Base-by-base conservation (phyloP, 92 coral and sea anemone species). In the Nematostella vectensis region DNA sequence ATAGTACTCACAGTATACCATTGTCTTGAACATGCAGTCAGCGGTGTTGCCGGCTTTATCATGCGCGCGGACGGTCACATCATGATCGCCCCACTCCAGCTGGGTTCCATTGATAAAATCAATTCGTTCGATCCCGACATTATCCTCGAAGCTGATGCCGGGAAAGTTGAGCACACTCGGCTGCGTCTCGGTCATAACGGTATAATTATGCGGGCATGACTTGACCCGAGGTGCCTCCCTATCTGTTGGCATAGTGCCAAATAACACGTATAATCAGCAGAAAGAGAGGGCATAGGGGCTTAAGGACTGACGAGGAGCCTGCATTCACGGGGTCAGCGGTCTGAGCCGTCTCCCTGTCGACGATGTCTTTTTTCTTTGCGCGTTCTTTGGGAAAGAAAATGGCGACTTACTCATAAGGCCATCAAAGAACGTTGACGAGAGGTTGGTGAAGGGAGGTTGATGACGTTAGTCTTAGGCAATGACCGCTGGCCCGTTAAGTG, bases 1-100 rank as follows among this genome's bases (percentile, higher is more conserved):
- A n/a, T n/a, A 15, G 2, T 65, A 53, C 71, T 65, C 43, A 65
- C 71, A 65, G 43, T 65, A 65, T 10, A 65, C 61, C 21, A 54
- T 31, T 1, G 54, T 62, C 19, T 54, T 15, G 28, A 65, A 36
- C 17, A 8, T n/a, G 31, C 71, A 65, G 11, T 25, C 71, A 12
- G 61, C 71, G 10, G 71, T 65, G 26, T 65, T 65, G 22, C 62
- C 71, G 13, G 71, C 53, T 17, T 2, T 19, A 18, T 65, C 71
- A 65, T 65, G 30, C 9, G 71, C 71, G 20, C 54, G n/a, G 17
- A 65, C 55, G 2, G 53, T 54, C 52, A 65, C 25, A 9, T 27
- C 61, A 29, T 65, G 61, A 4, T 13, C 13, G 47, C 71, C 71
- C 71, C 71, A 65, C 21, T 61, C 38, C 39, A 65, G 51, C 16